These are phyloP conservation scores for Parauchenoglanis punctatus DNA, from an alignment of 2,797 vertebrate species.

Conservation along the genomic window DNA sequence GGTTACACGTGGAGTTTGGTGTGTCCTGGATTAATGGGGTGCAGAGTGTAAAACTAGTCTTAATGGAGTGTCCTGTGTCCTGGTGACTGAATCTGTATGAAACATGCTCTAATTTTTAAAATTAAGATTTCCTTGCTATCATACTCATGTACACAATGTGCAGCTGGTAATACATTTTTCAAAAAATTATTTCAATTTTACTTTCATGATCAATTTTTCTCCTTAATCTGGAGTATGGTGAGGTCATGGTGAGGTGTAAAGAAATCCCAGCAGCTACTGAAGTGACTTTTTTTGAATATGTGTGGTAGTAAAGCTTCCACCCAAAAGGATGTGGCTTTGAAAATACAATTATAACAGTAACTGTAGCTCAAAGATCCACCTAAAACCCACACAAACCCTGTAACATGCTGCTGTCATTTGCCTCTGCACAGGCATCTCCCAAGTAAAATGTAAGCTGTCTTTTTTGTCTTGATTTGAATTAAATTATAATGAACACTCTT, in stretches of 20 bases:
- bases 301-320: conserved; percentile 1
- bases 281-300: background rate
- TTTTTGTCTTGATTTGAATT: background rate
- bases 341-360: conserved; percentile 22
- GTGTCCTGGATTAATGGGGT: background rate
- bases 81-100: background rate
- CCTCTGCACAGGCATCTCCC: background rate
- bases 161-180: background rate
- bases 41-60: background rate
- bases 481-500: background rate
- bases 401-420: background rate
- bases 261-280: background rate
- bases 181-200: background rate
- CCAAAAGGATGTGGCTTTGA: conserved; percentile 35
- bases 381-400: conserved; percentile 30
- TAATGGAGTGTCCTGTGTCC: background rate
- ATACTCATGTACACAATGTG: background rate
- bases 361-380: conserved; percentile 7
- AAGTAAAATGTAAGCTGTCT: background rate
- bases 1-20: background rate
- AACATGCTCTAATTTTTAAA: background rate
- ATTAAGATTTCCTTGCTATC: background rate
- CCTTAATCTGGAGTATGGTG: background rate
- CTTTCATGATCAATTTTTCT: background rate
- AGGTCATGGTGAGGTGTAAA: background rate